A percentile compares a stretch with the other conserved stretches of the same genome.
phyloP scores from a whole-genome alignment of 2,888 invertebrate genomes.

The Pyrgus malvae region DNA sequence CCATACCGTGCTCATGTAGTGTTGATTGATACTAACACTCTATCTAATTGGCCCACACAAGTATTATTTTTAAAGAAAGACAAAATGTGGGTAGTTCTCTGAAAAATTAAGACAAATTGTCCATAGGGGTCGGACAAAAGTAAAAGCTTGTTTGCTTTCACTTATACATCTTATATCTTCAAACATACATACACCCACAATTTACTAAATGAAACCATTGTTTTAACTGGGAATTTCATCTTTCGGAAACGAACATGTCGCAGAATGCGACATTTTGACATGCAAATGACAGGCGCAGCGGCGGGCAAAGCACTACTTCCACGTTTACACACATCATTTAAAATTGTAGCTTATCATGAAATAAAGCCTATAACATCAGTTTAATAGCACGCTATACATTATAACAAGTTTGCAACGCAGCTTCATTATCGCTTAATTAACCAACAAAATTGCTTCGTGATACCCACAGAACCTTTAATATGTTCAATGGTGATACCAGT shows the following conservation, averaged over 20 bases:
- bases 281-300: constrained; percentile 54
- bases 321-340: constrained; percentile 10
- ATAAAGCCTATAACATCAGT: constrained; percentile 2
- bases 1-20: no score
- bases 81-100: no score
- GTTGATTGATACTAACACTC: no score
- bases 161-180: neutral
- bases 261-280: constrained; percentile 63
- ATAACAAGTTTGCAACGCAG: no score
- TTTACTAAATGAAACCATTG: constrained; percentile 30
- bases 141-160: neutral
- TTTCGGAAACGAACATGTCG: constrained; percentile 64
- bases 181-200: neutral
- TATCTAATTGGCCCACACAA: no score
- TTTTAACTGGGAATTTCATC: constrained; percentile 48
- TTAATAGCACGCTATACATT: constrained; percentile 10
- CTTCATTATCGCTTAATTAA: constrained; percentile 27
- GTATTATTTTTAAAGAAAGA: no score
- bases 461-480: no score
- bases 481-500: no score
- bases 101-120: no score
- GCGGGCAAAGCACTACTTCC: neutral
- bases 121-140: no score
- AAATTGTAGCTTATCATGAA: constrained; percentile 10
- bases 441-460: constrained; percentile 36